phyloP scores from a whole-genome alignment of 1,140 invertebrate genomes.

The Brachionus calyciflorus region DNA sequence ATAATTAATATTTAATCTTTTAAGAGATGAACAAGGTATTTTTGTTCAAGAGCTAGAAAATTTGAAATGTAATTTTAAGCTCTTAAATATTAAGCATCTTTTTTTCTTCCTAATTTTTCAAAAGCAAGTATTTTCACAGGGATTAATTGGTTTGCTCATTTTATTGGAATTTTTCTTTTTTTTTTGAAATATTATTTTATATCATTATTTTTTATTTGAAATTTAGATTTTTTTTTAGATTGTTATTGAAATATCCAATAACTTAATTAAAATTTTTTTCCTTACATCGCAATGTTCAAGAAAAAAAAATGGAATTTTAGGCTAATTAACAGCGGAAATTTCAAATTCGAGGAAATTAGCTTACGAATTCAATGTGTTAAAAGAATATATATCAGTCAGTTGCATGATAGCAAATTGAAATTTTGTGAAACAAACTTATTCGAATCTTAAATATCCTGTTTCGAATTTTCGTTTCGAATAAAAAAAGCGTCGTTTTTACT shows the following conservation, averaged over 20 bases:
- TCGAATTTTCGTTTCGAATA: too few relatives aligned
- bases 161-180: not conserved
- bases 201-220: not conserved
- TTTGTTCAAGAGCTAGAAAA: too few relatives aligned
- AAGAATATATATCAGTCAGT: not conserved
- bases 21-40: not conserved
- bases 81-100: too few relatives aligned
- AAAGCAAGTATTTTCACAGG: not conserved
- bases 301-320: not conserved
- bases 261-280: slow-evolving; percentile 33
- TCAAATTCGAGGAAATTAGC: slow-evolving; percentile 34
- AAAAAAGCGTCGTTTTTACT: too few relatives aligned
- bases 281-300: too few relatives aligned
- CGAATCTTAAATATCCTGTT: not conserved
- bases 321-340: slow-evolving; percentile 32
- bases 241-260: slow-evolving; percentile 19
- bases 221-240: not conserved
- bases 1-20: slow-evolving; percentile 35
- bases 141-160: slow-evolving; percentile 21
- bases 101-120: not conserved
- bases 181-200: not conserved
- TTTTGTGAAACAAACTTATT: not conserved
- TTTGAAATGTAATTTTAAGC: too few relatives aligned
- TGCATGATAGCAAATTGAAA: slow-evolving; percentile 5
- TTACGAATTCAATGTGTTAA: slow-evolving; percentile 13